Percentiles rank a stretch among this genome's conserved stretches.
These are phyloP conservation scores for Volucella bombylans DNA, from an alignment of 2,888 invertebrate genomes.

Conservation along the genomic window DNA sequence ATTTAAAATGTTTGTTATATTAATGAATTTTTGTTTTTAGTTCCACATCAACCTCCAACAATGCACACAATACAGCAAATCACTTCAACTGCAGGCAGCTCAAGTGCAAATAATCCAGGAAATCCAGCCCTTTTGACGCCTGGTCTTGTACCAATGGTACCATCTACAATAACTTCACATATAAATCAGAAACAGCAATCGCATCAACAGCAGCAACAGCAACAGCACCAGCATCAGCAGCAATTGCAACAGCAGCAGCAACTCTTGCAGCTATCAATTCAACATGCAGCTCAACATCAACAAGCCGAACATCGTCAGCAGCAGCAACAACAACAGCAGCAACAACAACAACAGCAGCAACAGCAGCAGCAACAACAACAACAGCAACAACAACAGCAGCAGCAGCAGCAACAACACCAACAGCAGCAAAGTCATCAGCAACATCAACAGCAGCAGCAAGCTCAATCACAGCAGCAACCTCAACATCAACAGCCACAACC, in stretches of 20 bases:
- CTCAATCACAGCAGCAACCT: slow-evolving; percentile 77
- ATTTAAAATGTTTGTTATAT: background rate
- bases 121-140: slow-evolving; percentile 79
- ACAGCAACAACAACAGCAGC: slow-evolving; percentile 76
- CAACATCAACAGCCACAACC: slow-evolving; percentile 79
- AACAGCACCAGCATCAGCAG: slow-evolving; percentile 80
- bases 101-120: slow-evolving; percentile 75
- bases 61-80: slow-evolving; percentile 83
- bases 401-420: slow-evolving; percentile 75
- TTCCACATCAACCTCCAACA: slow-evolving; percentile 81
- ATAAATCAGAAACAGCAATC: slow-evolving; percentile 79
- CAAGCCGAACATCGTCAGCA: slow-evolving; percentile 73
- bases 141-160: slow-evolving; percentile 81
- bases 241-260: slow-evolving; percentile 77
- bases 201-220: slow-evolving; percentile 77
- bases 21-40: slow-evolving; percentile 75
- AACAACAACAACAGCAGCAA: slow-evolving; percentile 78
- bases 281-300: slow-evolving; percentile 79
- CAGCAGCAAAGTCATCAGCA: slow-evolving; percentile 76
- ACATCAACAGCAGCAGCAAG: slow-evolving; percentile 75
- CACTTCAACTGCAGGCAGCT: slow-evolving; percentile 78
- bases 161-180: slow-evolving; percentile 82
- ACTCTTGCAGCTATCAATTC: slow-evolving; percentile 78
- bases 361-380: slow-evolving; percentile 76
- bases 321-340: slow-evolving; percentile 74